A percentile compares a stretch with the other conserved stretches of the same genome.
These are phyloP conservation scores for Luscinia megarhynchos DNA, from an alignment of 2,797 vertebrate genomes.

Conservation along the genomic window DNA sequence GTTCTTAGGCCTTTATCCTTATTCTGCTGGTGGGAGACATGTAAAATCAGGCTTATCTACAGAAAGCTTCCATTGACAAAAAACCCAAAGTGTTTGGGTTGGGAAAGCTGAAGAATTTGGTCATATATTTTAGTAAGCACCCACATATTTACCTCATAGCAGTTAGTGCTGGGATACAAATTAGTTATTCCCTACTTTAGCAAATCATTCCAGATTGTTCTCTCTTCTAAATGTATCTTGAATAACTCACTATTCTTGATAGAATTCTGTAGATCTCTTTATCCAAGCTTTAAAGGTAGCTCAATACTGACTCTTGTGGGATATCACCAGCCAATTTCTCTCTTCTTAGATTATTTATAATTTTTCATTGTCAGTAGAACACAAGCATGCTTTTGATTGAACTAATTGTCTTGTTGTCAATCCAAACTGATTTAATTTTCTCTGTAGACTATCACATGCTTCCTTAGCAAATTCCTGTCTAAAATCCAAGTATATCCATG, in stretches of 20 bases:
- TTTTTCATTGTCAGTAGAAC: neutral
- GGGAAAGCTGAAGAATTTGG: neutral
- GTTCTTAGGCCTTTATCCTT: neutral
- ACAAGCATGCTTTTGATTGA: neutral
- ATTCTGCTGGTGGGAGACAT: neutral
- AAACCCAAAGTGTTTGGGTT: neutral
- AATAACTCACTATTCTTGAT: neutral
- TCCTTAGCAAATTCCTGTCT: neutral
- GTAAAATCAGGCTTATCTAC: neutral
- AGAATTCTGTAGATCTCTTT: neutral
- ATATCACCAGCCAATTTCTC: neutral
- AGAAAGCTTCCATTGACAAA: neutral
- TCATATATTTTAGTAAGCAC: neutral
- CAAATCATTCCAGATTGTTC: neutral
- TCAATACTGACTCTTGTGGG: neutral
- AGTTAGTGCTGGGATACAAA: neutral
- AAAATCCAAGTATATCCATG: neutral
- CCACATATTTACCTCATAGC: neutral
- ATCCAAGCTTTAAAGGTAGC: neutral
- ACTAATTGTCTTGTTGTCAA: neutral
- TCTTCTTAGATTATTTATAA: neutral
- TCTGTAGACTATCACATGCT: neutral
- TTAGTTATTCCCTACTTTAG: neutral
- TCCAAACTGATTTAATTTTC: conserved; percentile 13
- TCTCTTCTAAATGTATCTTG: neutral